Evolutionary conservation across 64 coral and sea anemone species (phyloP).

Genomic region (Stylophora pistillata): DNA sequence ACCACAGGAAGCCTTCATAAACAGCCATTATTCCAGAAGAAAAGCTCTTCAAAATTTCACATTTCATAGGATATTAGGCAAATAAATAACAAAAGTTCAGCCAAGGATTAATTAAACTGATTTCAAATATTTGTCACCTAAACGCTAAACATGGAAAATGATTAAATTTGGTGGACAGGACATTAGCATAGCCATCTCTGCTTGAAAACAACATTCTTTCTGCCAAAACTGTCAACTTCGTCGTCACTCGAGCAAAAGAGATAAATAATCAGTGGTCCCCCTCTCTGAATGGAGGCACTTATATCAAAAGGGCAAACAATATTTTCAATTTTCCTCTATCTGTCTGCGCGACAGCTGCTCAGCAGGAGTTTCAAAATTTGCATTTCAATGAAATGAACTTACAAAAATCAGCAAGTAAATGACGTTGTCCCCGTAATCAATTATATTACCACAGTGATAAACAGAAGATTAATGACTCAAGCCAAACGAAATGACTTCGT

Average conservation of each 20-base stretch:
- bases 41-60: no score
- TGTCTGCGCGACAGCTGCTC: neutral
- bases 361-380: neutral
- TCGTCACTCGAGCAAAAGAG: neutral
- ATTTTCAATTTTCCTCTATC: neutral
- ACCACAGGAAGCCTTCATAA: neutral
- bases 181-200: neutral
- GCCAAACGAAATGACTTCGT: neutral
- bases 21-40: no score
- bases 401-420: neutral
- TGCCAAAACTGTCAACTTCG: neutral
- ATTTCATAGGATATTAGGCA: no score
- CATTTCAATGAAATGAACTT: neutral
- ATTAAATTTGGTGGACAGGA: neutral
- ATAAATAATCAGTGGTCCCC: neutral
- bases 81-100: neutral
- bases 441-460: neutral
- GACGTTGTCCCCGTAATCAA: neutral
- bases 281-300: neutral
- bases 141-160: neutral
- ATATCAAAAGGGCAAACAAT: neutral
- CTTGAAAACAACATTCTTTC: neutral
- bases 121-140: slow-evolving; percentile 2
- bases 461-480: neutral
- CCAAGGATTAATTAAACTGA: neutral